Evolutionary conservation across 2,797 vertebrate genomes (phyloP).

Genomic region (Cirrhinus molitorella): DNA sequence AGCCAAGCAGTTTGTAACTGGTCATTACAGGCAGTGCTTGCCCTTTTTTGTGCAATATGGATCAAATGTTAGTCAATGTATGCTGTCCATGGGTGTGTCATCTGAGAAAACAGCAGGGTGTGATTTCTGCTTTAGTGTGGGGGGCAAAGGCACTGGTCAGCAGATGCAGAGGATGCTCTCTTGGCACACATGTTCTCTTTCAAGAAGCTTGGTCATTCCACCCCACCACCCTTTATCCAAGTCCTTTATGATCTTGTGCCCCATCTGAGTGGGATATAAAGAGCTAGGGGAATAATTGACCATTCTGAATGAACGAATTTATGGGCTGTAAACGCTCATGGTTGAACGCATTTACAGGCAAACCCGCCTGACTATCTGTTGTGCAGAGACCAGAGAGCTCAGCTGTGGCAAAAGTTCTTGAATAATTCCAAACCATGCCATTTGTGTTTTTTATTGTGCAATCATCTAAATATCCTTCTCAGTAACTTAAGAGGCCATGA

Average conservation of each 20-base stretch:
- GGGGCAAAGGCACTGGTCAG: not conserved
- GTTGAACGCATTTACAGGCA: slow-evolving; percentile 55
- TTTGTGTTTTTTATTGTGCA: slow-evolving; percentile 25
- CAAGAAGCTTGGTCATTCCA: slow-evolving; percentile 31
- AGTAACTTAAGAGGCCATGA: not conserved
- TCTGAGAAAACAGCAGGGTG: not conserved
- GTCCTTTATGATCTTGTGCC: slow-evolving; percentile 34
- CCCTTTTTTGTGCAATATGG: not conserved
- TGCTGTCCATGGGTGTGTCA: not conserved
- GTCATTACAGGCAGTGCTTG: not conserved
- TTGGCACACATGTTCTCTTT: slow-evolving; percentile 43
- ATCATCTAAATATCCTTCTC: slow-evolving; percentile 27
- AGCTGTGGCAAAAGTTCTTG: slow-evolving; percentile 41
- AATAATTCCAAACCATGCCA: slow-evolving; percentile 32
- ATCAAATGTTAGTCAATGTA: slow-evolving; percentile 17
- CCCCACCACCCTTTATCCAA: not conserved
- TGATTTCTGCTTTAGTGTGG: not conserved
- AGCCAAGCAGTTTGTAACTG: not conserved
- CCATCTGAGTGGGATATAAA: slow-evolving; percentile 47
- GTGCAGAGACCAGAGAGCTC: slow-evolving; percentile 41
- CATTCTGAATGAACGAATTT: slow-evolving; percentile 62
- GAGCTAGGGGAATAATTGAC: slow-evolving; percentile 58
- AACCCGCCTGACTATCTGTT: slow-evolving; percentile 37
- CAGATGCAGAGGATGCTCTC: slow-evolving; percentile 3
- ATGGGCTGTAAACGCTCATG: slow-evolving; percentile 62